These are phyloP conservation scores for Zaprionus obscuricornis DNA, from an alignment of 2,888 invertebrate genomes.

Conservation along the genomic window DNA sequence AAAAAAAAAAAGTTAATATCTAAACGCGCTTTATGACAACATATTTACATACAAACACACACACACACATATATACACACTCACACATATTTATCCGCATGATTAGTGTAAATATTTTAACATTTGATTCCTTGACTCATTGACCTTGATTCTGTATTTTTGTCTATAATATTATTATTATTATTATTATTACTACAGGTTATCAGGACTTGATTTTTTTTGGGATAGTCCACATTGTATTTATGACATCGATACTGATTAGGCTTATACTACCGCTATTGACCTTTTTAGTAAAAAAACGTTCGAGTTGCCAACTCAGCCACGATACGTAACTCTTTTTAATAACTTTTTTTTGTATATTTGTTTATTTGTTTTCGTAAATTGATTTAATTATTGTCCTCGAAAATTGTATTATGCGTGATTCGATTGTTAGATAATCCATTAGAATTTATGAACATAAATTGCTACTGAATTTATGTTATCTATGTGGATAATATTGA, in stretches of 20 bases:
- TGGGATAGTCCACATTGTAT: slow-evolving; percentile 41
- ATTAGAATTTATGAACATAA: slow-evolving; percentile 23
- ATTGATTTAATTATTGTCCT: slow-evolving; percentile 15
- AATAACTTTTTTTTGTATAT: neutral
- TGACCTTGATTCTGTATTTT: slow-evolving; percentile 61
- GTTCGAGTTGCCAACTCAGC: slow-evolving; percentile 23
- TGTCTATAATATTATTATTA: slow-evolving; percentile 13
- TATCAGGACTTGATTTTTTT: slow-evolving; percentile 46
- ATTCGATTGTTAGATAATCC: slow-evolving; percentile 1
- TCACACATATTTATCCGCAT: neutral
- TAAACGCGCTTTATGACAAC: slow-evolving; percentile 17
- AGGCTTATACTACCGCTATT: slow-evolving; percentile 8
- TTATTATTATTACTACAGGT: slow-evolving; percentile 34
- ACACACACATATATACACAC: too few species aligned
- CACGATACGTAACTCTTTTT: neutral
- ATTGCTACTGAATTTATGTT: too few species aligned
- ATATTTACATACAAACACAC: slow-evolving; percentile 9
- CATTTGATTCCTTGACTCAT: slow-evolving; percentile 49
- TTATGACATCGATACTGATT: slow-evolving; percentile 40
- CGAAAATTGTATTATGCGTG: slow-evolving; percentile 1
- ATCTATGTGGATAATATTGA: too few species aligned
- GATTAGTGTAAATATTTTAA: slow-evolving; percentile 58
- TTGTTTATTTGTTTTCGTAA: neutral
- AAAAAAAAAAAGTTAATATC: slow-evolving; percentile 54
- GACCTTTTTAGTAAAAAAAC: neutral